Conservation (phyloP, 2,797 vertebrate species). For the Hypotaenidia okinawae region DNA sequence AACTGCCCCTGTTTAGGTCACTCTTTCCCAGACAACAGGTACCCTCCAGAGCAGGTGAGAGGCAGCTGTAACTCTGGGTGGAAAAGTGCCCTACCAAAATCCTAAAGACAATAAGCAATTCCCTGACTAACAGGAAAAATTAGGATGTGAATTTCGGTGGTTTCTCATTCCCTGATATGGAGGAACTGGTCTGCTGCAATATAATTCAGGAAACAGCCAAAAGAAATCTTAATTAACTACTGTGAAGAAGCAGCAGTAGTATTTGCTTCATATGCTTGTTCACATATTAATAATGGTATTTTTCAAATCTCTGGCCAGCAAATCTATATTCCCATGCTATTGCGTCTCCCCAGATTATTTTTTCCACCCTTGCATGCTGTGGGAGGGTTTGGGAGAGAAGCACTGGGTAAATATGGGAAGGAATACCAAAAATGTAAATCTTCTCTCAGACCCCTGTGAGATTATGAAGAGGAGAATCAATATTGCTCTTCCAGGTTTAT, state of each 20-base stretch:
- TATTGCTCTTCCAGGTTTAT: background rate
- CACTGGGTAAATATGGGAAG: background rate
- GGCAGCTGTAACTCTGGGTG: background rate
- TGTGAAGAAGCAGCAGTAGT: background rate
- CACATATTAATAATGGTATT: background rate
- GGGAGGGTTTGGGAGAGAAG: background rate
- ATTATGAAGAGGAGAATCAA: background rate
- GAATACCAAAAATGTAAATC: background rate
- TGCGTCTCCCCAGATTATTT: background rate
- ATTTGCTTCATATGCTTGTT: background rate
- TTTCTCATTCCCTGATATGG: rapidly evolving
- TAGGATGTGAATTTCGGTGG: background rate
- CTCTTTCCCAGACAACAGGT: background rate
- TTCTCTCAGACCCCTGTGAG: background rate
- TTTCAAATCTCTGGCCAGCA: background rate
- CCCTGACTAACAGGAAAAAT: background rate
- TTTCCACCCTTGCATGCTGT: background rate
- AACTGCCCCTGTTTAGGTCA: background rate
- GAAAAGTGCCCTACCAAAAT: background rate
- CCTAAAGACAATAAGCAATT: background rate
- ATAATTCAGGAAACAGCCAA: rapidly evolving
- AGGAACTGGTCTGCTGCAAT: background rate
- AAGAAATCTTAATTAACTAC: background rate
- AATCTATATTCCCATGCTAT: background rate
- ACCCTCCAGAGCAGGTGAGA: background rate